Conservation (phyloP, 35 echinoderm and acorn worm genomes). For the Lytechinus pictus region DNA sequence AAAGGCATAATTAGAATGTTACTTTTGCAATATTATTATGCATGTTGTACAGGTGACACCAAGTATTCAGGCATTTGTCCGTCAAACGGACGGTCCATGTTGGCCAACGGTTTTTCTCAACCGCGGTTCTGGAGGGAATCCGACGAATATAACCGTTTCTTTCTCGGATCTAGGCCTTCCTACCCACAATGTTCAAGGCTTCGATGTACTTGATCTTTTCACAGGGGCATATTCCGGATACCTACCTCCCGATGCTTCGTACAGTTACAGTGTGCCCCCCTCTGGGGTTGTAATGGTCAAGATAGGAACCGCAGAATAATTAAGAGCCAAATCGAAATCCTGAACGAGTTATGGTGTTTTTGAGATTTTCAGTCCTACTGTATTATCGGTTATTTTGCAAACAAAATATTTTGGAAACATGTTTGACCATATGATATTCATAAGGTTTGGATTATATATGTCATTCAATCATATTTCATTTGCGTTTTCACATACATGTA, state of each 20-base stretch:
- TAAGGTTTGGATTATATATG: too few species aligned
- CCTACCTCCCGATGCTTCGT: conserved; percentile 56
- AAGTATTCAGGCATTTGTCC: conserved; percentile 51
- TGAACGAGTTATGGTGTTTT: background rate
- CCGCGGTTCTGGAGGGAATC: background rate
- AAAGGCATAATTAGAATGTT: background rate
- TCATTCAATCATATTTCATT: too few species aligned
- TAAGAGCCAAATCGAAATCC: background rate
- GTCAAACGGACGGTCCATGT: background rate
- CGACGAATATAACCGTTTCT: conserved; percentile 49
- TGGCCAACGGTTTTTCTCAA: conserved; percentile 63
- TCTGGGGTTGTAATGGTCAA: conserved; percentile 46
- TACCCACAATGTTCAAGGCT: conserved; percentile 48
- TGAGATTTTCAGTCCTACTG: background rate
- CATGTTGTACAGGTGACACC: conserved; percentile 9
- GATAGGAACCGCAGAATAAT: conserved; percentile 51
- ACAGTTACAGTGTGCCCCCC: conserved; percentile 53
- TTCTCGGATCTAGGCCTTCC: conserved; percentile 57
- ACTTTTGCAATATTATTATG: background rate
- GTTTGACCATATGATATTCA: too few species aligned
- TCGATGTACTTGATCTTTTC: conserved; percentile 59
- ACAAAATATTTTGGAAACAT: too few species aligned
- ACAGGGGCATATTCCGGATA: conserved; percentile 65
- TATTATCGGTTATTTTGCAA: background rate
- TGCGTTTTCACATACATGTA: too few species aligned